Base-by-base conservation (phyloP, 1,140 invertebrate genomes). In the Brachionus manjavacas region DNA sequence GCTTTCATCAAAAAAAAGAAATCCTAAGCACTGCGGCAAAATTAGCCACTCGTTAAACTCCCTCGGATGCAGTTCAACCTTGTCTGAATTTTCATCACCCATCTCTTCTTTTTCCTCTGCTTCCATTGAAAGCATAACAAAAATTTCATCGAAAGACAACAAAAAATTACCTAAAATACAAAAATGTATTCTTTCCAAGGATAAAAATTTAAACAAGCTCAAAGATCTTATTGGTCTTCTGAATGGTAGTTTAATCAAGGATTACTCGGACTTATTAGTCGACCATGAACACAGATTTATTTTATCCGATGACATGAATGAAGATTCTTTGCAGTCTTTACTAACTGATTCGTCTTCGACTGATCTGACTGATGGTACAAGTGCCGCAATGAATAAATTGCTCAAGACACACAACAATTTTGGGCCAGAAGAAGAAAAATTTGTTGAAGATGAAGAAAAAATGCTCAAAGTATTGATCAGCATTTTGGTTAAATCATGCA, bases 401-500 rank as follows among this genome's bases (percentile, higher is more conserved):
- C 12, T 72, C 14, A 72, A 76, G 14, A 49, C 41, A 20, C 43
- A 49, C 46, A 49, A 25, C 7, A 16, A 28, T 14, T 41, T 43
- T 41, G 70, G 9, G 2, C 7, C n/a, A 12, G 41, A 12, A 70
- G n/a, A 3, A n/a, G 35, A 52, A 25, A 80, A 55, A 3, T 55
- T 39, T 6, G 20, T 35, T 39, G n/a, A n/a, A 23, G 52, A 81
- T 20, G 52, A 81, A 11, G 79, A 81, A 31, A 60, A 81, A 43
- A 64, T 81, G 52, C 20, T 81, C 23, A 81, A 64, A 81, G 14
- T 68, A 1, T 64, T 81, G 25, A 81, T 81, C 11, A 39, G n/a
- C 9, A 81, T 81, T 52, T 43, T 81, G 52, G 79, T 64, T 1
- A 60, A 68, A 35, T 81, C 79, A 4, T 81, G 79, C 39, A 25